These are phyloP conservation scores for Aurelia aurita DNA, from an alignment of 30 jellyfish, hydroid and myxozoan genomes.

Conservation along the genomic window DNA sequence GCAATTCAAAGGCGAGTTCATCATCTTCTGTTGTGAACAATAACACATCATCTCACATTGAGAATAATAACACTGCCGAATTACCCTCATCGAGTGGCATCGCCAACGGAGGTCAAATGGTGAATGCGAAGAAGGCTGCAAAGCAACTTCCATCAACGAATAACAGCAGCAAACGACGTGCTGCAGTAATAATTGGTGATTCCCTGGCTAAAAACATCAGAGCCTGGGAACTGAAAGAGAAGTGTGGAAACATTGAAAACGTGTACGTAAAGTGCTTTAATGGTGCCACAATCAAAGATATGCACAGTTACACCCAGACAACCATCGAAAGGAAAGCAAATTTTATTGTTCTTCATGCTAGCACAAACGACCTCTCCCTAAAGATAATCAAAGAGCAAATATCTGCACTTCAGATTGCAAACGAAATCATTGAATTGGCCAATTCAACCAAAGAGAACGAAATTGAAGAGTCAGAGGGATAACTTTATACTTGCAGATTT, in stretches of 20 bases:
- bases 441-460: too few relatives aligned
- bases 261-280: too few relatives aligned
- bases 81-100: too few relatives aligned
- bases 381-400: slow-evolving; percentile 3
- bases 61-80: too few relatives aligned
- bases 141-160: neutral
- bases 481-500: too few relatives aligned
- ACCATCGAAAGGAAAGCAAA: slow-evolving; percentile 23
- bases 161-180: slow-evolving; percentile 4
- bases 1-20: too few relatives aligned
- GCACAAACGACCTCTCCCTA: slow-evolving; percentile 33
- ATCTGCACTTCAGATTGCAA: slow-evolving; percentile 22
- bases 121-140: too few relatives aligned
- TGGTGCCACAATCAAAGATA: neutral
- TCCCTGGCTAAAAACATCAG: slow-evolving; percentile 34
- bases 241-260: slow-evolving; percentile 10
- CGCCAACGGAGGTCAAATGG: too few relatives aligned
- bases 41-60: too few relatives aligned
- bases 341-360: slow-evolving; percentile 7
- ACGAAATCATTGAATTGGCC: too few relatives aligned
- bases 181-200: slow-evolving; percentile 45
- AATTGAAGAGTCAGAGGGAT: too few relatives aligned
- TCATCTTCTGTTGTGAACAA: too few relatives aligned
- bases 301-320: slow-evolving; percentile 28
- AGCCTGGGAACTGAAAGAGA: slow-evolving; percentile 26